Percentiles rank a stretch among this genome's conserved stretches.
phyloP scores from a whole-genome alignment of 2,888 invertebrate genomes.

The Amblyteles armatorius region DNA sequence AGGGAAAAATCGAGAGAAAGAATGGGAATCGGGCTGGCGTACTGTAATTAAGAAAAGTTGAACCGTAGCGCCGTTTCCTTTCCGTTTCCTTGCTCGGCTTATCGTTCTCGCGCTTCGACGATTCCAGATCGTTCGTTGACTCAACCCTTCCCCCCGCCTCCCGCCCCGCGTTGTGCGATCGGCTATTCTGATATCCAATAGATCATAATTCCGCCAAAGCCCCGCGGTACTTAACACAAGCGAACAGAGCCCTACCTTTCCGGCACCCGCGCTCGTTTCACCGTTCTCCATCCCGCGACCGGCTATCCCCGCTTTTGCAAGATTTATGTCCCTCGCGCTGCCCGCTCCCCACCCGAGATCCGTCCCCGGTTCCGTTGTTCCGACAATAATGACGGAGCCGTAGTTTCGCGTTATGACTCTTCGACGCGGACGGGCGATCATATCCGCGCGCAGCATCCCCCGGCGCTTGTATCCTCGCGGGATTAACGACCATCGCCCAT shows the following conservation, averaged over 20 bases:
- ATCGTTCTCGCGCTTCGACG: constrained; percentile 63
- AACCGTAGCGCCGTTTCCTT: constrained; percentile 54
- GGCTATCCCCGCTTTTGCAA: constrained; percentile 64
- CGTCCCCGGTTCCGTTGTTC: constrained; percentile 56
- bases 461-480: constrained; percentile 10
- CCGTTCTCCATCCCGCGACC: constrained; percentile 32
- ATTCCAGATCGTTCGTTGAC: constrained; percentile 47
- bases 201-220: constrained; percentile 67
- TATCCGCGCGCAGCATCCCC: background rate
- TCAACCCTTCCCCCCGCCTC: background rate
- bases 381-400: constrained; percentile 61
- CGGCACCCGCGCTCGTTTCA: constrained; percentile 30
- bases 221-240: constrained; percentile 70
- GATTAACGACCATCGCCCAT: constrained; percentile 31
- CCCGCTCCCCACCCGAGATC: constrained; percentile 15
- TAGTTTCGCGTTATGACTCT: constrained; percentile 60
- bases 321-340: constrained; percentile 69
- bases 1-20: constrained; percentile 30
- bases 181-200: constrained; percentile 59
- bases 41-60: constrained; percentile 65
- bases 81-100: constrained; percentile 48
- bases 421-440: background rate
- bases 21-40: constrained; percentile 50
- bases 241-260: constrained; percentile 25
- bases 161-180: background rate